Evolutionary conservation across 2,888 invertebrate genomes (phyloP).

Genomic region (Loripinus fragilis): DNA sequence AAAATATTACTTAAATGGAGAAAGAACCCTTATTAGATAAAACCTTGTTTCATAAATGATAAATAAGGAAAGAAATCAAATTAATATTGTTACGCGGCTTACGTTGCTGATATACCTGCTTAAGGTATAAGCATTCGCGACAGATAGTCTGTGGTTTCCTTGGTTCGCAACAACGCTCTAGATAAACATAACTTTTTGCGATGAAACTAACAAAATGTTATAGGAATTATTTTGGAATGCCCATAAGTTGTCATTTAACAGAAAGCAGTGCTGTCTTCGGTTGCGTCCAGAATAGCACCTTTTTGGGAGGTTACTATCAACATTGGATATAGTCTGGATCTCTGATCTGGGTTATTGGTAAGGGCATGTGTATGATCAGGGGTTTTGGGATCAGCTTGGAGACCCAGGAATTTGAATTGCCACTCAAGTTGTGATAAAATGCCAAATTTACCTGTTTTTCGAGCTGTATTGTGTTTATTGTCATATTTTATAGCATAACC

Average conservation of each 20-base stretch:
- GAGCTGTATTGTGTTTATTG: constrained; percentile 9
- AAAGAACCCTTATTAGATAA: background rate
- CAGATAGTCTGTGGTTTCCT: constrained; percentile 11
- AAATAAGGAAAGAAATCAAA: constrained; percentile 10
- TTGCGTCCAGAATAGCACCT: no score
- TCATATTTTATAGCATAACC: constrained; percentile 9
- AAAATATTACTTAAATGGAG: no score
- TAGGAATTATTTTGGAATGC: no score
- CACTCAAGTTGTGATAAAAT: constrained; percentile 7
- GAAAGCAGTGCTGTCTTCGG: no score
- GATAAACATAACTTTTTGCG: no score
- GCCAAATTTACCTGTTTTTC: constrained; percentile 12
- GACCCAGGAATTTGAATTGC: constrained; percentile 15
- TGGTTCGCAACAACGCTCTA: no score
- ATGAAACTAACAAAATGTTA: no score
- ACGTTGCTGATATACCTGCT: constrained; percentile 1
- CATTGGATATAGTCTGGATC: no score
- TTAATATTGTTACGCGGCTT: constrained; percentile 15
- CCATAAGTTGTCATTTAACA: no score
- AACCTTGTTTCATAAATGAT: constrained; percentile 2
- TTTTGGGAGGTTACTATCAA: no score
- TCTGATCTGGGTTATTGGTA: no score
- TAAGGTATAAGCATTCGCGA: constrained; percentile 3
- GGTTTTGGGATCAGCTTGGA: background rate
- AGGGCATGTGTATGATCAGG: constrained; percentile 6